These are phyloP conservation scores for Monoplex corrugatus DNA, from an alignment of 2,888 invertebrate genomes.

Conservation along the genomic window DNA sequence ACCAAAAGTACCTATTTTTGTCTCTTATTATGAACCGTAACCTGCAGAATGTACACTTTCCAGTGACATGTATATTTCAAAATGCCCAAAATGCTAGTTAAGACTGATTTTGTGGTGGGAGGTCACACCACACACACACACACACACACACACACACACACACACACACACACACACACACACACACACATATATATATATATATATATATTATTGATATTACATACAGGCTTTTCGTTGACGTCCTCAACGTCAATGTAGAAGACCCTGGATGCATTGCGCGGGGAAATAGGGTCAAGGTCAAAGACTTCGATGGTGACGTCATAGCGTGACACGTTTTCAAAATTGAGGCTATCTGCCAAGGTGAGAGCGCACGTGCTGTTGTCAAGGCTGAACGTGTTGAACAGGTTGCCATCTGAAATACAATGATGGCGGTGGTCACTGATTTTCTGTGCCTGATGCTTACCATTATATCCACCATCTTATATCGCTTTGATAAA, in stretches of 20 bases:
- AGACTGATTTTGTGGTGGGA: no score
- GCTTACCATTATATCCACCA: no score
- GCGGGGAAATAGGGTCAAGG: slow-evolving; percentile 27
- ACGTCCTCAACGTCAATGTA: slow-evolving; percentile 22
- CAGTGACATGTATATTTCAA: neutral
- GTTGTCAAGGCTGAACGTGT: slow-evolving; percentile 11
- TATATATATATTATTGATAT: neutral
- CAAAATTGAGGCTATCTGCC: slow-evolving; percentile 17
- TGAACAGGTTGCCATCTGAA: neutral
- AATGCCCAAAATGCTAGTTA: no score
- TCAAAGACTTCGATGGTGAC: slow-evolving; percentile 21
- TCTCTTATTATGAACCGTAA: no score
- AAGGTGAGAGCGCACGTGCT: slow-evolving; percentile 23
- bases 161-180: neutral
- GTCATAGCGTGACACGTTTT: neutral
- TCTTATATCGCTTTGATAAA: no score
- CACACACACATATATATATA: neutral
- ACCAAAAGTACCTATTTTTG: no score
- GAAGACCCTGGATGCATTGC: neutral
- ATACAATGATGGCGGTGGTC: no score
- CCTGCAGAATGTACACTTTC: no score
- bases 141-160: neutral
- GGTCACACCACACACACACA: neutral
- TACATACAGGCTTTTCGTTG: slow-evolving; percentile 34
- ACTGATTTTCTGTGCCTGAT: no score